A percentile compares a stretch with the other conserved stretches of the same genome.
phyloP scores from a whole-genome alignment of 2,888 invertebrate genomes.

The Caenorhabditis sp. region DNA sequence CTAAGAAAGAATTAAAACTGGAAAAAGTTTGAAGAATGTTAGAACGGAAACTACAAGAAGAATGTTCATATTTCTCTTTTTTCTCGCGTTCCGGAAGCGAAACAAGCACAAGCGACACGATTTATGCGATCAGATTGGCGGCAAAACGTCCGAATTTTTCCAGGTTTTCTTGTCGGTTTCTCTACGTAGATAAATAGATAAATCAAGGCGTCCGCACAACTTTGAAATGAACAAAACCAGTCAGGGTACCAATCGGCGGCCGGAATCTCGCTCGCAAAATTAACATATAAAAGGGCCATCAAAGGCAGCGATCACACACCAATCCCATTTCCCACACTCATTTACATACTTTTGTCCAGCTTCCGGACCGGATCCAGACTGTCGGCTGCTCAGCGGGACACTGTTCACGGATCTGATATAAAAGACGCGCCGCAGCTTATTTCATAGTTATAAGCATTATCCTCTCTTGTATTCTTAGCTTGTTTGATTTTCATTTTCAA shows the following conservation, averaged over 20 bases:
- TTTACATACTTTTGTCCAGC: slow-evolving; percentile 51
- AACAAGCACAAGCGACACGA: background rate
- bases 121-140: slow-evolving; percentile 12
- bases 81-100: slow-evolving; percentile 8
- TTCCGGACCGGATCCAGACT: slow-evolving; percentile 56
- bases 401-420: slow-evolving; percentile 23
- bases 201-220: slow-evolving; percentile 31
- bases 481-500: background rate
- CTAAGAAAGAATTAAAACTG: too few species aligned
- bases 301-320: slow-evolving; percentile 57
- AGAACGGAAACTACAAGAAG: background rate
- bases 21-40: background rate
- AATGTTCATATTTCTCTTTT: too few species aligned
- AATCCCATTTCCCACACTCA: slow-evolving; percentile 44
- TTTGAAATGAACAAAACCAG: slow-evolving; percentile 53
- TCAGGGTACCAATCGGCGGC: slow-evolving; percentile 40
- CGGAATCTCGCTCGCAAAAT: slow-evolving; percentile 55
- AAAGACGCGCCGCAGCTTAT: slow-evolving; percentile 20
- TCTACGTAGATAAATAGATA: slow-evolving; percentile 47
- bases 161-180: slow-evolving; percentile 15
- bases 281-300: slow-evolving; percentile 63
- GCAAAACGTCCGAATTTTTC: slow-evolving; percentile 12
- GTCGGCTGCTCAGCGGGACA: slow-evolving; percentile 60
- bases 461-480: background rate
- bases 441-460: slow-evolving; percentile 15